Conservation (phyloP, 2,113 vertebrate genomes). For the Chrysochloris asiatica region DNA sequence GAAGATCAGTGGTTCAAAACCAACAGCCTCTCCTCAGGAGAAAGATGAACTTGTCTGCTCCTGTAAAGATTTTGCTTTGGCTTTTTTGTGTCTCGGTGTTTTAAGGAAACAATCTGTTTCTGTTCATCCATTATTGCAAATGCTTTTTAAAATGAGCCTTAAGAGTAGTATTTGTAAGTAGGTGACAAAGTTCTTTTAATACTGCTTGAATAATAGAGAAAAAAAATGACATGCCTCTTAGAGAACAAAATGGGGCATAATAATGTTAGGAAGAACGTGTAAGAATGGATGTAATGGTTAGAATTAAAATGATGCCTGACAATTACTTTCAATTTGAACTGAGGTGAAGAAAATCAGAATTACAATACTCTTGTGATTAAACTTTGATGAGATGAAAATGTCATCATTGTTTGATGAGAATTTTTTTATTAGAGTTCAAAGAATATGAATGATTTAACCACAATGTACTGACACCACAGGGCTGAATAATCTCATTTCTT, state of each 20-base stretch:
- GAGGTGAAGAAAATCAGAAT: conserved; percentile 77
- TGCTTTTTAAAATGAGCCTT: conserved; percentile 42
- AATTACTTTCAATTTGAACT: conserved; percentile 74
- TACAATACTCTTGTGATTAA: conserved; percentile 80
- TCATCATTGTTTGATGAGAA: conserved; percentile 78
- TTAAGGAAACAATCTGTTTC: conserved; percentile 18
- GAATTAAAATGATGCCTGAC: conserved; percentile 72
- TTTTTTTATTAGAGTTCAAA: conserved; percentile 78
- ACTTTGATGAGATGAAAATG: conserved; percentile 81
- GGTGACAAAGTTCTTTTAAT: conserved; percentile 52
- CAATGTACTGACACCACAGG: conserved; percentile 65
- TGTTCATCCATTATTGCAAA: conserved; percentile 41
- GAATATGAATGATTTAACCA: conserved; percentile 75
- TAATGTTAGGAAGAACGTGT: conserved; percentile 24
- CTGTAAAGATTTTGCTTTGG: no score
- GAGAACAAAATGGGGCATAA: conserved; percentile 47
- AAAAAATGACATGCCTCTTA: conserved; percentile 37
- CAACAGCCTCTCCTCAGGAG: no score
- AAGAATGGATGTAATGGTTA: conserved; percentile 53
- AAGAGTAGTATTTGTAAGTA: conserved; percentile 55
- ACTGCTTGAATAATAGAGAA: conserved; percentile 48
- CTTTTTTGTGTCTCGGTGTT: conserved; percentile 29
- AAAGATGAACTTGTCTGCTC: no score
- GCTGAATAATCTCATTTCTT: conserved; percentile 69
- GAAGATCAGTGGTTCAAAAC: no score